A percentile compares a stretch with the other conserved stretches of the same genome.
These are phyloP conservation scores for Palythoa caribaeorum DNA, from an alignment of 92 coral and sea anemone species.

Conservation along the genomic window DNA sequence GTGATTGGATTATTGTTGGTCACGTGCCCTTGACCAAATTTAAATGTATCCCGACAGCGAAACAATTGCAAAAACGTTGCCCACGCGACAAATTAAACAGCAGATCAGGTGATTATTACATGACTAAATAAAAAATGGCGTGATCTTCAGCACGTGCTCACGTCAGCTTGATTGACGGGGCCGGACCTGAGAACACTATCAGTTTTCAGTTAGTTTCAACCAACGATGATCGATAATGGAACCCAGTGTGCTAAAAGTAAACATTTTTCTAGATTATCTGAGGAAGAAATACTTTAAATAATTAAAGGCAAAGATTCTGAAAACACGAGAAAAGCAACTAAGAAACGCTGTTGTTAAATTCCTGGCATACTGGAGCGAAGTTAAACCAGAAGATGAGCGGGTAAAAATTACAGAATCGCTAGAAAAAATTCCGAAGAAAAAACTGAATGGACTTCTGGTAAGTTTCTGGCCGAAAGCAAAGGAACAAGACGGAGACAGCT, in stretches of 20 bases:
- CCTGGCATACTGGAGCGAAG: slow-evolving; percentile 35
- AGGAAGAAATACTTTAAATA: slow-evolving; percentile 44
- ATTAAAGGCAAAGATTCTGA: slow-evolving; percentile 42
- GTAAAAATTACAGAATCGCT: slow-evolving; percentile 41
- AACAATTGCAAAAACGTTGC: no score
- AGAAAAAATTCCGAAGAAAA: slow-evolving; percentile 51
- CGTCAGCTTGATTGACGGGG: no score
- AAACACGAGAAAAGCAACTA: slow-evolving; percentile 54
- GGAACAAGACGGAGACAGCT: slow-evolving; percentile 68
- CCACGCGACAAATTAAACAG: no score
- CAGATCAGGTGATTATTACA: no score
- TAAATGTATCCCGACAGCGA: no score
- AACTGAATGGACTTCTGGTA: slow-evolving; percentile 63
- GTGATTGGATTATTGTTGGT: no score
- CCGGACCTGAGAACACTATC: not conserved
- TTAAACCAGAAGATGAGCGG: no score
- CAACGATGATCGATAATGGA: not conserved
- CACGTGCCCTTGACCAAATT: no score
- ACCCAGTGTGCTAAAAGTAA: slow-evolving; percentile 6
- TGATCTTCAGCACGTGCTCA: no score
- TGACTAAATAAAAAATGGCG: no score
- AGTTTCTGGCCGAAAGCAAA: slow-evolving; percentile 65
- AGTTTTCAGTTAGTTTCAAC: no score
- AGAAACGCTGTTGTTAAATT: slow-evolving; percentile 34
- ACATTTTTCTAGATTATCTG: slow-evolving; percentile 24